phyloP scores from a whole-genome alignment of 2,113 vertebrate genomes.

The Microcebus jonahi region DNA sequence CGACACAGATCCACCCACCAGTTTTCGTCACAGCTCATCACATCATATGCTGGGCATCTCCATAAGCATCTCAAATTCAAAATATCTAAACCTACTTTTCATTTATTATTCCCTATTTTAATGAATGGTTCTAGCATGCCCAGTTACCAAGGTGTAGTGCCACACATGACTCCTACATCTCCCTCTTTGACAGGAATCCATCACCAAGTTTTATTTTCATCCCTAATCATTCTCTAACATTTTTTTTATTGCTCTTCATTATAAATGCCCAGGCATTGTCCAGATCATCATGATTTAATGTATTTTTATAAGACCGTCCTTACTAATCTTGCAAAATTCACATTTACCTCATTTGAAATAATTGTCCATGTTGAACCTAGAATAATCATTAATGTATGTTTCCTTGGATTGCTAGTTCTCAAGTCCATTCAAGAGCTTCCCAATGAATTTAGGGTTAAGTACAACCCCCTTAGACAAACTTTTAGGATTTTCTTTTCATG shows the following conservation, averaged over 20 bases:
- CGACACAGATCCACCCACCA: background rate
- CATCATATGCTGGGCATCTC: background rate
- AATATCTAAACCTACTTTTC: background rate
- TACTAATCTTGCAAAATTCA: background rate
- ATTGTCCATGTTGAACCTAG: background rate
- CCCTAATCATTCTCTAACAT: background rate
- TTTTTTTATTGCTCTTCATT: background rate
- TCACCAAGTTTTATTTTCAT: background rate
- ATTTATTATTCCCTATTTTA: background rate
- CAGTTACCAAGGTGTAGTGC: background rate
- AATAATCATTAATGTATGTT: background rate
- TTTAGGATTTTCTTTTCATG: background rate
- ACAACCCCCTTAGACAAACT: background rate
- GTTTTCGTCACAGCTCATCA: background rate
- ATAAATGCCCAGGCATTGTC: background rate
- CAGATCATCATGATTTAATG: background rate
- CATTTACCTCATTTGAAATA: background rate
- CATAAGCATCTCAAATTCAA: background rate
- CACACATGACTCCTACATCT: background rate
- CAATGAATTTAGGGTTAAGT: background rate
- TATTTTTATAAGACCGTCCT: background rate
- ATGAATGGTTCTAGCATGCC: background rate
- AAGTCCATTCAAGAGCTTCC: background rate
- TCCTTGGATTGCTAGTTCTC: background rate
- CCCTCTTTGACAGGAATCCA: background rate